Percentiles rank a stretch among this genome's conserved stretches.
These are phyloP conservation scores for Physella acuta DNA, from an alignment of 1,140 invertebrate species.

Conservation along the genomic window DNA sequence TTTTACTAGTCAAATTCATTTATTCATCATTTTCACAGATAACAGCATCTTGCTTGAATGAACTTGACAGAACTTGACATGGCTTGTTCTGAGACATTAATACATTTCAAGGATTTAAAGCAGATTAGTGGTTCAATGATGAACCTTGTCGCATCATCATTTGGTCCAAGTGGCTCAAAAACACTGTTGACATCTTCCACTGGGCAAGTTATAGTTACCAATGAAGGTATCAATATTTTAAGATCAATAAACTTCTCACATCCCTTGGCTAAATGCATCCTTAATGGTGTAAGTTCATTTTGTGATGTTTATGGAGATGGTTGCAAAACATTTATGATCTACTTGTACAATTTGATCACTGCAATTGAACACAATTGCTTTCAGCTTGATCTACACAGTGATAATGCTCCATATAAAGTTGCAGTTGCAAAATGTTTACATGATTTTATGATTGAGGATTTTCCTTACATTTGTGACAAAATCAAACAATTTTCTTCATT, in stretches of 20 bases:
- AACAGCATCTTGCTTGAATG: too few species aligned
- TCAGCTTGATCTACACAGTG: neutral
- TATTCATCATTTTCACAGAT: too few species aligned
- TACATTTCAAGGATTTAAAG: slow-evolving; percentile 5
- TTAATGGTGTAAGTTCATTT: slow-evolving; percentile 24
- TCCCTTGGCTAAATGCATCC: slow-evolving; percentile 36
- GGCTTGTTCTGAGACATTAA: too few species aligned
- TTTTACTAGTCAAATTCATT: too few species aligned
- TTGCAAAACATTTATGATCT: slow-evolving; percentile 41
- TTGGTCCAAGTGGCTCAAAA: slow-evolving; percentile 33
- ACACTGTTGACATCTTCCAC: slow-evolving; percentile 28
- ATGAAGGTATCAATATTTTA: slow-evolving; percentile 38
- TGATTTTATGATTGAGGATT: slow-evolving; percentile 5
- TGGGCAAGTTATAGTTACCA: slow-evolving; percentile 37
- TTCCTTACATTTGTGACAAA: neutral
- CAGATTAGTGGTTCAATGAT: neutral
- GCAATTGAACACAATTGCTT: slow-evolving; percentile 22
- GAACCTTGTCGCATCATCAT: slow-evolving; percentile 6
- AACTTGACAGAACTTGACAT: too few species aligned
- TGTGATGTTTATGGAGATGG: slow-evolving; percentile 32
- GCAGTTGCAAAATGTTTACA: slow-evolving; percentile 1
- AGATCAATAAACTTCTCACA: slow-evolving; percentile 32
- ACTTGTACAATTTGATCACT: slow-evolving; percentile 29
- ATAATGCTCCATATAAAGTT: neutral
- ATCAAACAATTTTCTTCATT: neutral